Evolutionary conservation across 2,888 invertebrate species (phyloP), one percentile per base, ranked within the genome.

Genomic region (Archaeoteleia sp.): DNA sequence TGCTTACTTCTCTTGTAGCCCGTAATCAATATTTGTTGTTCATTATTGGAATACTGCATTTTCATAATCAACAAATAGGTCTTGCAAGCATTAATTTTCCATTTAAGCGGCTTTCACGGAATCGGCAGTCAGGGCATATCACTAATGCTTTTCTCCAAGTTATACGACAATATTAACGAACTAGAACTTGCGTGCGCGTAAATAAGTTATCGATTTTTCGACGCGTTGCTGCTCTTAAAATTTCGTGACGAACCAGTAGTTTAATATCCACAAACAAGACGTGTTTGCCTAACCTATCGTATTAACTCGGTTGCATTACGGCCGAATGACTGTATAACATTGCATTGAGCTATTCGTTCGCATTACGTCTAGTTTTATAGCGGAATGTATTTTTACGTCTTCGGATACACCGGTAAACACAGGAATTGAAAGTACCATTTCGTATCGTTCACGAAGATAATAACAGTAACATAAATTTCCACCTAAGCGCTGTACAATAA

Each of bases 401-500:
- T 34, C 48, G 43, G 48, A 65, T 57, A 57, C 51, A 65, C 51
- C 51, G 65, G 57, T 65, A 57, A 57, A 57, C 65, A 57, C 51
- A 65, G 55, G 65, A 65, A 65, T 65, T 65, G 65, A 57, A 65
- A 51, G 58, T 58, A 66, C 53, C 53, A 58, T 66, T 66, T 66
- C 37, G 65, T 58, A 66, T 66, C 58, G 58, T 53, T 66, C 58
- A 35, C 65, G 40, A 39, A 66, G 65, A 66, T 66, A 66, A 66
- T 66, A 66, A 66, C 58, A 57, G 57, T 65, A 65, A 57, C 65
- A 65, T 66, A 66, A 58, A 66, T 66, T 58, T 58, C 66, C 58
- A 53, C 53, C 58, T 66, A 66, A 66, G 57, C 66, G 42, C 58
- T 66, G 23, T 60, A 60, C 62, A 53, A 67, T 67, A 67, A 62